phyloP scores from a whole-genome alignment of 2,113 vertebrate genomes.

The Lathamus discolor region DNA sequence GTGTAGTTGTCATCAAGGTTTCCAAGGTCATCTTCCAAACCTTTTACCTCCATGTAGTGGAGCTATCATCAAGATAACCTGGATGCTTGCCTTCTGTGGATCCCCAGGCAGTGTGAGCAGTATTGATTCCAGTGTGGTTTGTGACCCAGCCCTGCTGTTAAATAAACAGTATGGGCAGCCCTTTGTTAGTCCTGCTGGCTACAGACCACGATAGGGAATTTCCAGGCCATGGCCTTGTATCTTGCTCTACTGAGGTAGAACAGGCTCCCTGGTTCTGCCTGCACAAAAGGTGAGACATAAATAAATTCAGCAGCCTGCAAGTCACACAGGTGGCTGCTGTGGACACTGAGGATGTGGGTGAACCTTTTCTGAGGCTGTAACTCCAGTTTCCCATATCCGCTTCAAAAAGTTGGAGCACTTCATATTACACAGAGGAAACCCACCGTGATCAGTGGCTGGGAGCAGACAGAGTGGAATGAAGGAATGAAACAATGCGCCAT shows the following conservation, averaged over 20 bases:
- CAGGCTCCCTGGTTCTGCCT: neutral
- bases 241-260: neutral
- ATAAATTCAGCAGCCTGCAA: neutral
- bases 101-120: neutral
- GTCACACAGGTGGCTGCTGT: neutral
- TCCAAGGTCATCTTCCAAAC: neutral
- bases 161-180: neutral
- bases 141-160: neutral
- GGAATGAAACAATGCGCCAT: accelerated
- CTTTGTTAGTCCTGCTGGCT: neutral
- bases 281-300: neutral
- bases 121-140: neutral
- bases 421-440: neutral
- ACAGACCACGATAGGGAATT: neutral
- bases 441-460: neutral
- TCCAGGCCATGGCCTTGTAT: neutral
- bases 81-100: neutral
- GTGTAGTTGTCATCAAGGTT: neutral
- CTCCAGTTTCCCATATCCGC: neutral
- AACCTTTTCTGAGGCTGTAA: neutral
- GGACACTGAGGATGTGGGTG: neutral
- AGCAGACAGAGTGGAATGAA: neutral
- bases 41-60: neutral
- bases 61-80: neutral
- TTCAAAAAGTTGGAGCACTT: neutral